Evolutionary conservation across 2,113 vertebrate species (phyloP).

Genomic region (Polypterus senegalus): DNA sequence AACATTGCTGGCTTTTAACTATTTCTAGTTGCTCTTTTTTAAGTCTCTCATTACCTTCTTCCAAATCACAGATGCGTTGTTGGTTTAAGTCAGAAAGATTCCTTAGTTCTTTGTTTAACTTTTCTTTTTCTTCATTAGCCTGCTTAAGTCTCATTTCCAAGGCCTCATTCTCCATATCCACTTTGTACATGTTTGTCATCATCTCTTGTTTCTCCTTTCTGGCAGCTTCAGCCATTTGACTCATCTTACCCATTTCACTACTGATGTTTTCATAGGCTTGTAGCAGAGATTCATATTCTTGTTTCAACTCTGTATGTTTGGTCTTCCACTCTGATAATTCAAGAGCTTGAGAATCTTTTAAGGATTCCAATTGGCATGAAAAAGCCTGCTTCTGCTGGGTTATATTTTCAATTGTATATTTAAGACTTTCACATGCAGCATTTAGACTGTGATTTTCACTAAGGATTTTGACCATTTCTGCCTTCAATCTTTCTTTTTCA

Average conservation of each 20-base stretch:
- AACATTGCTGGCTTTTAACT: slow-evolving; percentile 31
- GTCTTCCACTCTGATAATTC: slow-evolving; percentile 73
- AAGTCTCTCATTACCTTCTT: slow-evolving; percentile 46
- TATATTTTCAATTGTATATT: slow-evolving; percentile 70
- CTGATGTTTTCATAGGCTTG: slow-evolving; percentile 72
- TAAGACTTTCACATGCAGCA: slow-evolving; percentile 69
- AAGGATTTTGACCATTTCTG: slow-evolving; percentile 42
- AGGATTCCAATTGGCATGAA: slow-evolving; percentile 67
- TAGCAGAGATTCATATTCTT: slow-evolving; percentile 72
- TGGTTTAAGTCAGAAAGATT: slow-evolving; percentile 42
- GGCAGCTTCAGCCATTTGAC: slow-evolving; percentile 54
- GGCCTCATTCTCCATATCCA: slow-evolving; percentile 39
- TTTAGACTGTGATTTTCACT: slow-evolving; percentile 62
- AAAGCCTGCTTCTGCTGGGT: slow-evolving; percentile 75
- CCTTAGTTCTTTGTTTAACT: slow-evolving; percentile 44
- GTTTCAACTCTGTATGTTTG: slow-evolving; percentile 64
- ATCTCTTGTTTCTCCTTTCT: slow-evolving; percentile 66
- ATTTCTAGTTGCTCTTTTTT: slow-evolving; percentile 29
- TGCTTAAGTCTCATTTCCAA: slow-evolving; percentile 38
- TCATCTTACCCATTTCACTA: slow-evolving; percentile 74
- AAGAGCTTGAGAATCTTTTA: slow-evolving; percentile 70
- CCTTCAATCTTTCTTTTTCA: slow-evolving; percentile 39
- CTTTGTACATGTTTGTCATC: slow-evolving; percentile 39
- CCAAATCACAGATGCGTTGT: slow-evolving; percentile 41
- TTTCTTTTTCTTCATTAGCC: slow-evolving; percentile 42